Base-by-base conservation (phyloP, 2,797 vertebrate genomes). In the Kryptopterus vitreolus region DNA sequence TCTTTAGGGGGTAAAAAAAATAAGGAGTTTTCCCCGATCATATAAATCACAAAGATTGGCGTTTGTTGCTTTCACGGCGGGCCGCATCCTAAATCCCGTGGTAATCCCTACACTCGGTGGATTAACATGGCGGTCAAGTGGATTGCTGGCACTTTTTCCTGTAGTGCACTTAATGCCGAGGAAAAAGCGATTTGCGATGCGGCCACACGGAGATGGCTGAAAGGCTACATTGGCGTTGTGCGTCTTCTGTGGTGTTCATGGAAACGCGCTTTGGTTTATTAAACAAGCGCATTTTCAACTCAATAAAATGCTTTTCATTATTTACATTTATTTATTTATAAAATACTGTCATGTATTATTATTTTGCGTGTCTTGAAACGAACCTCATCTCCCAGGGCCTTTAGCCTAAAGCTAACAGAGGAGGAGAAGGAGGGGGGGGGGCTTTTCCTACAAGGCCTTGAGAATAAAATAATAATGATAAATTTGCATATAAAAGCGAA, bases 381-480 rank as follows among this genome's bases (percentile, higher is more conserved):
- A 18, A 12, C 18, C 29, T n/a, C 22, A 38, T 13, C 35, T 9
- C 50, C 66, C 48, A 33, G 75, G 58, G 10, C 75, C 15, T 24
- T 57, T 77, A 77, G 62, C 76, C 55, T 68, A 4, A 55, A 43
- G 62, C 62, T 68, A 77, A 57, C 31, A n/a, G n/a, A n/a, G n/a
- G n/a, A n/a, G n/a, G n/a, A n/a, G n/a, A n/a, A n/a, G n/a, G n/a
- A n/a, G n/a, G n/a, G n/a, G n/a, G 20, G 75, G 24, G 22, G 9
- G 24, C 31, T 71, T n/a, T 46, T 53, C 4, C 24, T 48, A 4
- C 6, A 66, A 43, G 20, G 6, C 3, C n/a, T n/a, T 43, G 24
- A 48, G 24, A 38, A 38, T 38, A 38, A 4, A 38, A 38, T 38
- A 38, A 38, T 38, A 38, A 38, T 38, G 9, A 9, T 43, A 43